phyloP scores from a whole-genome alignment of 2,888 invertebrate species.

The Amiota mariae region DNA sequence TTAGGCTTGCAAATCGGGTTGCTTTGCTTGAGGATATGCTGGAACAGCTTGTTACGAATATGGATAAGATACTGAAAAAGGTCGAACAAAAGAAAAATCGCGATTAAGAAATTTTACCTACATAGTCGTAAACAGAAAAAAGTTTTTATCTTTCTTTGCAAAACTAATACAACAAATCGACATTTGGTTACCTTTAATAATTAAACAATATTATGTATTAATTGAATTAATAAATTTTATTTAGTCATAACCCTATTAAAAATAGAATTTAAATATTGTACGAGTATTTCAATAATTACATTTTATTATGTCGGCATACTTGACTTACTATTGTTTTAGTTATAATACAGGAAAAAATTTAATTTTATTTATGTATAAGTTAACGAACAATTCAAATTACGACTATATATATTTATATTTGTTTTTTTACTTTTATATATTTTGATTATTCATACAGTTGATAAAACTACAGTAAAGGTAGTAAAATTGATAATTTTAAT shows the following conservation, averaged over 20 bases:
- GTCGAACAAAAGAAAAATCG: constrained; percentile 50
- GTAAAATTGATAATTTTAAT: not conserved
- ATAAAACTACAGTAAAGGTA: not conserved
- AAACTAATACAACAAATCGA: too few species aligned
- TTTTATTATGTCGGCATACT: constrained; percentile 39
- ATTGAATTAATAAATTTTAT: not conserved
- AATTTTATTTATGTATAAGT: constrained; percentile 20
- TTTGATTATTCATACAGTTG: constrained; percentile 21
- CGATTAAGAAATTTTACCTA: not conserved
- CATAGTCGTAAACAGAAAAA: too few species aligned
- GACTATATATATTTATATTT: too few species aligned
- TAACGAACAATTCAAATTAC: constrained; percentile 20
- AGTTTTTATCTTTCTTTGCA: not conserved
- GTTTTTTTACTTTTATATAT: constrained; percentile 7
- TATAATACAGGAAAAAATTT: constrained; percentile 32
- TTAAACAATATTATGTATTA: not conserved
- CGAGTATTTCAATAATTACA: too few species aligned
- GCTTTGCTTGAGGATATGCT: constrained; percentile 59
- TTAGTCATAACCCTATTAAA: not conserved
- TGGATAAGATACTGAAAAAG: constrained; percentile 60
- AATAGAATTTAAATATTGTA: too few species aligned
- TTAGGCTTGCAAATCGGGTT: constrained; percentile 60
- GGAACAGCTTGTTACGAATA: constrained; percentile 61
- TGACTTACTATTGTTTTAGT: constrained; percentile 38
- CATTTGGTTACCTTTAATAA: too few species aligned